These are phyloP conservation scores for Druceiella hillmani DNA, from an alignment of 2,888 invertebrate genomes.

Conservation along the genomic window DNA sequence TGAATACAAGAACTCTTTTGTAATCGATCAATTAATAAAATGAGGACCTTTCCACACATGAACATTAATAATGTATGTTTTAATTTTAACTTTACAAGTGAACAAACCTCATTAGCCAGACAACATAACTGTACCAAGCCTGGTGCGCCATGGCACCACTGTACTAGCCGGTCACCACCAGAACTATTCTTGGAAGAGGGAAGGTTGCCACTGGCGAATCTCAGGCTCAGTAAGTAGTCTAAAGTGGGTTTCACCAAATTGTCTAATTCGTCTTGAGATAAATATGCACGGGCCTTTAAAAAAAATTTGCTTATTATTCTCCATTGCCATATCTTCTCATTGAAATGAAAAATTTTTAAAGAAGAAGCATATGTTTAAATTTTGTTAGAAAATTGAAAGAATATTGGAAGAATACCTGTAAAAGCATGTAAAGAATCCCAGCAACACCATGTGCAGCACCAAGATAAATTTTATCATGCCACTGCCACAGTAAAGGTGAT, in stretches of 20 bases:
- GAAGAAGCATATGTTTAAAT: constrained; percentile 1
- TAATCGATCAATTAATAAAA: too few species aligned
- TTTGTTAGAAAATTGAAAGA: background rate
- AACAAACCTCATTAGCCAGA: constrained; percentile 59
- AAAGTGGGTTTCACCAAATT: constrained; percentile 58
- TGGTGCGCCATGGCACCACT: constrained; percentile 95
- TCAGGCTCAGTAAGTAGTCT: constrained; percentile 54
- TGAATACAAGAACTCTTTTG: too few species aligned
- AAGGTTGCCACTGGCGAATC: constrained; percentile 63
- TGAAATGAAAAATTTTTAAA: background rate
- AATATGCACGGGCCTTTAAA: constrained; percentile 48
- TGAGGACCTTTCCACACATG: too few species aligned
- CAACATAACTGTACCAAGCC: constrained; percentile 71
- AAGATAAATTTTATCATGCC: constrained; percentile 82
- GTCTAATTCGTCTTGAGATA: constrained; percentile 52
- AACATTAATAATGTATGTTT: too few species aligned
- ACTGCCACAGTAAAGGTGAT: constrained; percentile 74
- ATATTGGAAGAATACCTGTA: constrained; percentile 54
- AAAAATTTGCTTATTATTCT: background rate
- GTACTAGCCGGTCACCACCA: constrained; percentile 69
- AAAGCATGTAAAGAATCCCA: constrained; percentile 77
- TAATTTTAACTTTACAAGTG: too few species aligned
- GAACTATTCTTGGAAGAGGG: constrained; percentile 69
- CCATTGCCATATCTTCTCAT: background rate
- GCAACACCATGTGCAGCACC: constrained; percentile 88